These are phyloP conservation scores for Eublepharis macularius DNA, from an alignment of 2,113 vertebrate genomes.

Conservation along the genomic window DNA sequence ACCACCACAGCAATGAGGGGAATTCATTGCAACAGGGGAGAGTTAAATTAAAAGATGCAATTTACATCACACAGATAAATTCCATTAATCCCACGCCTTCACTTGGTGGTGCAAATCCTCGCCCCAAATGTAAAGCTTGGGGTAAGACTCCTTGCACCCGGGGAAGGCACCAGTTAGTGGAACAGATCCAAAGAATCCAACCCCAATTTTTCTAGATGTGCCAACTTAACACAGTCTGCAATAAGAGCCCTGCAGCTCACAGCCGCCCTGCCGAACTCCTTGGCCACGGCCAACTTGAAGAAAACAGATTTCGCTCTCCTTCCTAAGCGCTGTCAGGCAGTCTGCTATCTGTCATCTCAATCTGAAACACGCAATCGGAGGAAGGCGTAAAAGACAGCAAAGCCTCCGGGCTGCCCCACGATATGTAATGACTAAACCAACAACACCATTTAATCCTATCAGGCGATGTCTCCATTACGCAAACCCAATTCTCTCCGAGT, in stretches of 20 bases:
- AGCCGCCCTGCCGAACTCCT: neutral
- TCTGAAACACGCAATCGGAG: neutral
- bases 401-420: neutral
- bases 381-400: neutral
- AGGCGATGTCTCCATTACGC: neutral
- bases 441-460: neutral
- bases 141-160: too few relatives aligned
- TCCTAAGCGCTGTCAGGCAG: neutral
- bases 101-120: too few relatives aligned
- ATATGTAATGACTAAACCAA: neutral
- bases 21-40: too few relatives aligned
- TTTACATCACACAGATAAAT: too few relatives aligned
- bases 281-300: too few relatives aligned
- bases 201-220: neutral
- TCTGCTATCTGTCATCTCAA: neutral
- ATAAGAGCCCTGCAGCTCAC: rapidly evolving
- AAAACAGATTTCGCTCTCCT: neutral
- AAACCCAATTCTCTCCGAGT: neutral
- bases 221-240: neutral
- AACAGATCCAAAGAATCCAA: neutral
- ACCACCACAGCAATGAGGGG: too few relatives aligned
- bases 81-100: too few relatives aligned
- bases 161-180: too few relatives aligned
- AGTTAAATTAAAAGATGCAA: too few relatives aligned
- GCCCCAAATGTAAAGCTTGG: too few relatives aligned